Evolutionary conservation across 2,888 invertebrate genomes (phyloP).

Genomic region (Sesamia inferens): DNA sequence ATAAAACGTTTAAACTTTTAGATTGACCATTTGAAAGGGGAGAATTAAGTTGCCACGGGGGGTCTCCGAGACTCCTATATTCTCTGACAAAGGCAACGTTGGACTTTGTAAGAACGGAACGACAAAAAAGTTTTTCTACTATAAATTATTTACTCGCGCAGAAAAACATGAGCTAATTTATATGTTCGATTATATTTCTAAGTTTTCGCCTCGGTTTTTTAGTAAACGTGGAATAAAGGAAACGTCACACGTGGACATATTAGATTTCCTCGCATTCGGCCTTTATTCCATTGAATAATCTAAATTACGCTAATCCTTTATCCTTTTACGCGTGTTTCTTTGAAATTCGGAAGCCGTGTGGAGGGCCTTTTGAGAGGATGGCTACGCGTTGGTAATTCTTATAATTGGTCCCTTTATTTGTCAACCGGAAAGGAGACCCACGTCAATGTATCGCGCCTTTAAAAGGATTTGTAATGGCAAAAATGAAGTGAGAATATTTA

Average conservation of each 20-base stretch:
- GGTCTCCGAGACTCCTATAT: slow-evolving; percentile 66
- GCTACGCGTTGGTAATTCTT: slow-evolving; percentile 79
- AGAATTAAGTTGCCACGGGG: slow-evolving; percentile 83
- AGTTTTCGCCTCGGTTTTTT: slow-evolving; percentile 56
- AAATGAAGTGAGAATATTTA: slow-evolving; percentile 80
- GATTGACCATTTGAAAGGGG: slow-evolving; percentile 73
- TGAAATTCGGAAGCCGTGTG: slow-evolving; percentile 86
- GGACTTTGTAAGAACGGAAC: slow-evolving; percentile 66
- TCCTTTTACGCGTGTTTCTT: slow-evolving; percentile 79
- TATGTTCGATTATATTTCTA: slow-evolving; percentile 57
- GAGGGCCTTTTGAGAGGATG: slow-evolving; percentile 75
- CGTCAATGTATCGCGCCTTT: slow-evolving; percentile 80
- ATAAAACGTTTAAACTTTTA: slow-evolving; percentile 62
- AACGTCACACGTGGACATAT: slow-evolving; percentile 62
- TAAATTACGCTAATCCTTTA: slow-evolving; percentile 82
- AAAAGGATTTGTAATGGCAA: slow-evolving; percentile 85
- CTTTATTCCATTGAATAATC: slow-evolving; percentile 70
- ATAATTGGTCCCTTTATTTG: slow-evolving; percentile 86
- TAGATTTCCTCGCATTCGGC: slow-evolving; percentile 60
- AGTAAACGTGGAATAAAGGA: slow-evolving; percentile 43
- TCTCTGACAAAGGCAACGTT: slow-evolving; percentile 78
- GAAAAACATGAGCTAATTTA: slow-evolving; percentile 64
- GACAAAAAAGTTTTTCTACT: slow-evolving; percentile 72
- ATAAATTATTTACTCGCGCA: slow-evolving; percentile 69
- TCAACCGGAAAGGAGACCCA: slow-evolving; percentile 87